These are phyloP conservation scores for Natrix natrix DNA, from an alignment of 2,797 vertebrate genomes.

Conservation along the genomic window DNA sequence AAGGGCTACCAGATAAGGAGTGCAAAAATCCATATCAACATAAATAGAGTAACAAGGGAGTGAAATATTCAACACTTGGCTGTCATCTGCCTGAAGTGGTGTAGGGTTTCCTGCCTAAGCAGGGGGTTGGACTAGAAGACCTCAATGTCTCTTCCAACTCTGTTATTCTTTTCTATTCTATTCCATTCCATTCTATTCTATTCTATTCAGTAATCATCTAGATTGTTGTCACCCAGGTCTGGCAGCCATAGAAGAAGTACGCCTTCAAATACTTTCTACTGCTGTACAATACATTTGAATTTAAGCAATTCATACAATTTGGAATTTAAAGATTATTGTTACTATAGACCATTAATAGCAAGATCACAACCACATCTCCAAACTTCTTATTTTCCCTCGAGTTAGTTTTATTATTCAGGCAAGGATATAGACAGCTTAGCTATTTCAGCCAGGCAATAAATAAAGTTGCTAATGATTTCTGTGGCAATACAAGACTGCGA, in stretches of 20 bases:
- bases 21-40: not conserved
- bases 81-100: not conserved
- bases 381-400: not conserved
- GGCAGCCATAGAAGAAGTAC: not conserved
- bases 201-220: not conserved
- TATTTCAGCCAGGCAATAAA: not conserved
- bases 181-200: no score
- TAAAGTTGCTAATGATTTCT: not conserved
- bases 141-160: no score
- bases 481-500: not conserved
- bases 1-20: not conserved
- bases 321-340: not conserved
- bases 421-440: not conserved
- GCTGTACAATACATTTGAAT: not conserved
- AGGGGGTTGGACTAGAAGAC: no score
- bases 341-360: not conserved
- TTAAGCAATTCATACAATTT: not conserved
- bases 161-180: no score
- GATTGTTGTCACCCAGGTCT: not conserved
- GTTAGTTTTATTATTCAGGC: not conserved
- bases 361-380: not conserved
- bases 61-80: not conserved
- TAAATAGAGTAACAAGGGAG: not conserved
- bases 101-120: no score
- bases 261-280: not conserved